A percentile compares a stretch with the other conserved stretches of the same genome.
These are phyloP conservation scores for Typhlichthys subterraneus DNA, from an alignment of 2,797 vertebrate genomes.

Conservation along the genomic window DNA sequence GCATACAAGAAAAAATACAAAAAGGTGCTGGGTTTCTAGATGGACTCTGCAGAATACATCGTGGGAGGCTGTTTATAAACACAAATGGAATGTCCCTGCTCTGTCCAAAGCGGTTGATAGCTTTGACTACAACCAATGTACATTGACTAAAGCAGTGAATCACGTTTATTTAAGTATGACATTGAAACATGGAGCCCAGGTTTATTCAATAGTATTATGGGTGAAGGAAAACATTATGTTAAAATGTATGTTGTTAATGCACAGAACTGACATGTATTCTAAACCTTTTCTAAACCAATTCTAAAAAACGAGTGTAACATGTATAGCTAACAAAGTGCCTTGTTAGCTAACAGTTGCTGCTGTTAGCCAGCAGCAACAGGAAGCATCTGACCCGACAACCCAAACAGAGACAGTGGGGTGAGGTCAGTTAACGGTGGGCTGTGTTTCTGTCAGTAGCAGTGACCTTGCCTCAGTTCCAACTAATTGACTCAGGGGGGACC, in stretches of 20 bases:
- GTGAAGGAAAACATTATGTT: background rate
- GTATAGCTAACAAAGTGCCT: background rate
- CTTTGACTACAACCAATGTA: slow-evolving; percentile 13
- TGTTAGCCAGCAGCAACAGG: slow-evolving; percentile 23
- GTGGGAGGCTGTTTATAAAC: slow-evolving; percentile 32
- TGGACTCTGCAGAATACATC: slow-evolving; percentile 68
- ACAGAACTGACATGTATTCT: slow-evolving; percentile 1
- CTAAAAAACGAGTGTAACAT: slow-evolving; percentile 6
- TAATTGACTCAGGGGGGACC: slow-evolving; percentile 52
- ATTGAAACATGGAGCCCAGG: slow-evolving; percentile 10
- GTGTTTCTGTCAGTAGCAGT: slow-evolving; percentile 51
- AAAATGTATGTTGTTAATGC: background rate
- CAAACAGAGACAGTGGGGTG: slow-evolving; percentile 8
- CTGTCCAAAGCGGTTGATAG: slow-evolving; percentile 36
- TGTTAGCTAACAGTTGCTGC: background rate
- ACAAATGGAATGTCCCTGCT: slow-evolving; percentile 50
- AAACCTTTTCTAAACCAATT: too few species aligned
- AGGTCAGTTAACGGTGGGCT: slow-evolving; percentile 34
- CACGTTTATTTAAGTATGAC: slow-evolving; percentile 22
- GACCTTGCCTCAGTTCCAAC: slow-evolving; percentile 60
- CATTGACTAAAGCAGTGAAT: slow-evolving; percentile 8
- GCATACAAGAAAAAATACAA: slow-evolving; percentile 48
- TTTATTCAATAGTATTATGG: background rate
- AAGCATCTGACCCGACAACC: slow-evolving; percentile 46
- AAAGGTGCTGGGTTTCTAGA: slow-evolving; percentile 59